A percentile compares a stretch with the other conserved stretches of the same genome.
Evolutionary conservation across 2,888 invertebrate genomes (phyloP).

Genomic region (Sesia bembeciformis): DNA sequence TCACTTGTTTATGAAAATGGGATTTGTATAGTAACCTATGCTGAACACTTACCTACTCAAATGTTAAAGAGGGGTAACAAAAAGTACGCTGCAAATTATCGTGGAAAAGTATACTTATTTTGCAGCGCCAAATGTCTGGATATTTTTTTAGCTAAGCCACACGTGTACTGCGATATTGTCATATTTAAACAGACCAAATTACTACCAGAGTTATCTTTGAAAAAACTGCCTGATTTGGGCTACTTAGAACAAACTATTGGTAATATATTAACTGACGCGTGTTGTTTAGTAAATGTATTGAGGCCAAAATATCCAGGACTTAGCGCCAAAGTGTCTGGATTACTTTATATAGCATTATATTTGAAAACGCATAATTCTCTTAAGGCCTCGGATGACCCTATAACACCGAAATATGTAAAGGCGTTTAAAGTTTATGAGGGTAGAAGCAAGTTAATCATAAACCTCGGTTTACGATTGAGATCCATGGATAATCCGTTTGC

Average conservation of each 20-base stretch:
- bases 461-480: conserved; percentile 59
- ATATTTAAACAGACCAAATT: conserved; percentile 45
- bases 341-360: conserved; percentile 71
- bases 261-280: conserved; percentile 65
- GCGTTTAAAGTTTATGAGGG: conserved; percentile 40
- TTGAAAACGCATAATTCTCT: conserved; percentile 69
- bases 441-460: conserved; percentile 45
- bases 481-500: conserved; percentile 73
- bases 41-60: conserved; percentile 64
- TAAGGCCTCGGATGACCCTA: conserved; percentile 19
- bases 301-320: conserved; percentile 78
- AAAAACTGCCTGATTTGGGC: conserved; percentile 71
- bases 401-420: conserved; percentile 40
- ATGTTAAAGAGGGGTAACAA: conserved; percentile 51
- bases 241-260: conserved; percentile 77
- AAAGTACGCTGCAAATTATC: conserved; percentile 61
- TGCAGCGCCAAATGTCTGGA: conserved; percentile 62
- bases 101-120: conserved; percentile 71
- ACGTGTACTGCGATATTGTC: conserved; percentile 56
- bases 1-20: conserved; percentile 66
- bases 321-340: conserved; percentile 58
- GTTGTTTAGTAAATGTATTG: conserved; percentile 60
- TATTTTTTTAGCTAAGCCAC: conserved; percentile 68
- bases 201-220: conserved; percentile 54
- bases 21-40: conserved; percentile 76